Evolutionary conservation across 2,888 invertebrate species (phyloP), one percentile per base, ranked within the genome.

Genomic region (Acheta domesticus): DNA sequence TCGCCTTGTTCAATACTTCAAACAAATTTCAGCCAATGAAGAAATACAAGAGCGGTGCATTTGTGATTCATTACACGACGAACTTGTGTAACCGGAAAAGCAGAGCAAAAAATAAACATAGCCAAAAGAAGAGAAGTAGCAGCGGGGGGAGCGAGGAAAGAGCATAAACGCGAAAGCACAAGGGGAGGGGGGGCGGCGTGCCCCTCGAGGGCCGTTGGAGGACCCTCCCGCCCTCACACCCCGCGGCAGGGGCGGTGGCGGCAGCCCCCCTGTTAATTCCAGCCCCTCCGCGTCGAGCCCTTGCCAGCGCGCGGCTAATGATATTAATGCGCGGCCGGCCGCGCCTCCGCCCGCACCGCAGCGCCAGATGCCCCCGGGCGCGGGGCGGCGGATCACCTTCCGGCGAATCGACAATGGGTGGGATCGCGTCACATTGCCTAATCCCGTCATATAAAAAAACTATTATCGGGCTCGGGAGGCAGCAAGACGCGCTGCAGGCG

Each of bases 251-350:
- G n/a, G n/a, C 62, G n/a, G 62, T 16, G n/a, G 16, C 12, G 5
- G 62, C 16, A 2, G 62, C 62, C 14, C 62, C 62, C 62, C 62
- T 62, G 62, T 62, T 62, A 62, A 62, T 62, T 62, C 62, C 62
- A 62, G n/a, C 62, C 62, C 62, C 62, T 62, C 62, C 36, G 36
- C 36, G 36, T 0, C 36, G 36, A 5, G 36, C 36, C 36, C 36
- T 36, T 8, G 62, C n/a, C 62, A 8, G 16, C 62, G n/a, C 62
- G 2, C 62, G n/a, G 62, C 62, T 62, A 62, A 62, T 62, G 62
- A 62, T 62, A 62, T 62, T 62, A 62, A 62, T 62, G 62, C 62
- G 62, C 62, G 62, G 62, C 62, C 62, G 16, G 14, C 62, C 62
- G 62, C 8, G 62, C 62, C 62, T 8, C 14, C 62, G 62, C 62